Conservation (phyloP, 2,888 invertebrate genomes). For the Oxytorus armatus region DNA sequence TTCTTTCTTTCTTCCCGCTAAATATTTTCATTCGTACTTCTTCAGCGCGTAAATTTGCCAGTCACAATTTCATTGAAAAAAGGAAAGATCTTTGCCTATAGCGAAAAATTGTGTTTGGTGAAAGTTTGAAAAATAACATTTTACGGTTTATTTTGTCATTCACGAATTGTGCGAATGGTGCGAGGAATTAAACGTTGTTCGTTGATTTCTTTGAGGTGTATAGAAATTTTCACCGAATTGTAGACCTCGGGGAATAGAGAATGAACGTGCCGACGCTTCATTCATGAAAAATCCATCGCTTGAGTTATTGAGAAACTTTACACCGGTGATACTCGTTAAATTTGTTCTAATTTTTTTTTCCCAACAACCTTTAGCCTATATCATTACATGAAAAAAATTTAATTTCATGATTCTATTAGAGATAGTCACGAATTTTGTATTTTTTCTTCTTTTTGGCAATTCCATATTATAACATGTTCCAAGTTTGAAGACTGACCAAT, state of each 20-base stretch:
- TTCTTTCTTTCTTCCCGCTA: not conserved
- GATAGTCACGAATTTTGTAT: too few relatives aligned
- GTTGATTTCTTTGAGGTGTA: not conserved
- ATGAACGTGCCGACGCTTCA: not conserved
- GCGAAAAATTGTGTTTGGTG: not conserved
- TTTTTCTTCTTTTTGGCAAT: too few relatives aligned
- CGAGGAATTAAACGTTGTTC: not conserved
- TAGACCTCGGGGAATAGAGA: constrained; percentile 3
- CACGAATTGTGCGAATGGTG: constrained; percentile 22
- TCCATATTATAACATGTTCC: too few relatives aligned
- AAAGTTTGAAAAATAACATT: constrained; percentile 14
- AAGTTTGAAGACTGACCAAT: too few relatives aligned
- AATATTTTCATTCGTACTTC: constrained; percentile 22
- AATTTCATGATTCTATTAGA: too few relatives aligned
- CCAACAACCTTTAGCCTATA: too few relatives aligned
- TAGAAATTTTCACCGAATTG: not conserved
- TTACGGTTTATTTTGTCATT: constrained; percentile 18
- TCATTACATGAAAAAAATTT: too few relatives aligned
- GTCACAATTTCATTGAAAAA: constrained; percentile 57
- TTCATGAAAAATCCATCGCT: not conserved
- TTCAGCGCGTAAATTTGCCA: constrained; percentile 17
- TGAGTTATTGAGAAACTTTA: not conserved
- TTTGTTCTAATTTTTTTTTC: not conserved
- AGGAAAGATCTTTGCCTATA: too few relatives aligned
- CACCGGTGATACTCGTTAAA: not conserved